Evolutionary conservation across 2,888 invertebrate genomes (phyloP).

Genomic region (Hyppa rectilinea): DNA sequence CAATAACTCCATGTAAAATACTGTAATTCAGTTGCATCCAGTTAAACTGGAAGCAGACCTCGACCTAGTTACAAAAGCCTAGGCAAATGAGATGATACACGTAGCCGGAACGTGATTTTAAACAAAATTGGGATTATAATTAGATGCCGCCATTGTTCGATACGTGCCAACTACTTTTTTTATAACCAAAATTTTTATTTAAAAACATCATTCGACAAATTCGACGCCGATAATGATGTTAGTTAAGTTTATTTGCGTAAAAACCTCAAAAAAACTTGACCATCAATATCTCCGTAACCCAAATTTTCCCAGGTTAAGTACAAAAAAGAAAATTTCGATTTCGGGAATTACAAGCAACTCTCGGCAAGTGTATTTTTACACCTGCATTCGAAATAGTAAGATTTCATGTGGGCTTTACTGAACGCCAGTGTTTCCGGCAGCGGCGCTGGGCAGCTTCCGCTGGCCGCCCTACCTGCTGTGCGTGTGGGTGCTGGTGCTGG

Average conservation of each 20-base stretch:
- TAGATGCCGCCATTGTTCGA: background rate
- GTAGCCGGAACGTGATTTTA: background rate
- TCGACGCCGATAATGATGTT: background rate
- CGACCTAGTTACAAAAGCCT: background rate
- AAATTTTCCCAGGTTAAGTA: background rate
- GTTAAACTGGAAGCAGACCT: background rate
- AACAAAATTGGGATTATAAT: background rate
- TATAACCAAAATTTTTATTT: background rate
- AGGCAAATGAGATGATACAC: too few species aligned
- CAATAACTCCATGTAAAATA: background rate
- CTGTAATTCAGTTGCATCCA: background rate
- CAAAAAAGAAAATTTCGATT: too few species aligned
- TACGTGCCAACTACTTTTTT: background rate
- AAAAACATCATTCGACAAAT: background rate
- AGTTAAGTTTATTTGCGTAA: too few species aligned
- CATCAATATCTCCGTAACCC: background rate
- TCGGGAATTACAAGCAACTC: too few species aligned
- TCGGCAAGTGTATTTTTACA: too few species aligned
- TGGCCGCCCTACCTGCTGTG: constrained; percentile 88
- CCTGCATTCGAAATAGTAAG: background rate
- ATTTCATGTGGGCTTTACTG: background rate
- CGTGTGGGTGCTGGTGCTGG: constrained; percentile 84
- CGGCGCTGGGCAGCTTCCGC: constrained; percentile 82
- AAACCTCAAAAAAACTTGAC: background rate
- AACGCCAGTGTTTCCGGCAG: constrained; percentile 15